Evolutionary conservation across 1,140 invertebrate genomes (phyloP).

Genomic region (Bursaphelenchus mucronatus): DNA sequence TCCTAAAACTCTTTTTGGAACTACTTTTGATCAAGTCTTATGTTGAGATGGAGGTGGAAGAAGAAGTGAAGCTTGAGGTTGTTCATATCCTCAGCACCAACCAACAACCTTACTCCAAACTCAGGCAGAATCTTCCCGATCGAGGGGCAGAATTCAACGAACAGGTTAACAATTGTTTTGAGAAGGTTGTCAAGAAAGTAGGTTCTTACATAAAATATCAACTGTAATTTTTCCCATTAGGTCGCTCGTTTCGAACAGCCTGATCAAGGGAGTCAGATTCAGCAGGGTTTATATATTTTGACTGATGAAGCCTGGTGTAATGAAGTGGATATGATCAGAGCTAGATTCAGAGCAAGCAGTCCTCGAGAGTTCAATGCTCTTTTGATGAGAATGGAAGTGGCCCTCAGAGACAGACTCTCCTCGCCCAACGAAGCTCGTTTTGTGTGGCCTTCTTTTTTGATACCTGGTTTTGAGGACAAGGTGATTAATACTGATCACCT

Average conservation of each 20-base stretch:
- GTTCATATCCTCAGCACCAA: slow-evolving; percentile 5
- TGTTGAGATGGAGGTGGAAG: neutral
- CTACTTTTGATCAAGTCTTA: slow-evolving; percentile 4
- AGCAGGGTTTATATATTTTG: slow-evolving; percentile 18
- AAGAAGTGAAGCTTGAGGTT: slow-evolving; percentile 5
- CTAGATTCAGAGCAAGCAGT: slow-evolving; percentile 11
- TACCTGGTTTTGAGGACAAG: slow-evolving; percentile 15
- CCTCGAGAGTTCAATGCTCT: slow-evolving; percentile 21
- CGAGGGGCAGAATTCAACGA: slow-evolving; percentile 2
- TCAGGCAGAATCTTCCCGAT: slow-evolving; percentile 4
- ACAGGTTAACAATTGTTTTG: slow-evolving; percentile 9
- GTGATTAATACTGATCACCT: neutral
- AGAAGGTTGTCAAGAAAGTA: slow-evolving; percentile 9
- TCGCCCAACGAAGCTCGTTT: neutral
- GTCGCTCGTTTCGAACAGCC: slow-evolving; percentile 23
- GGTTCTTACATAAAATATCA: neutral
- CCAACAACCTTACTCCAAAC: slow-evolving; percentile 20
- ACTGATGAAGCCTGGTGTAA: slow-evolving; percentile 7
- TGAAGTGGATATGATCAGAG: neutral
- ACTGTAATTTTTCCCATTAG: neutral
- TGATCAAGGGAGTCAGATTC: slow-evolving; percentile 1
- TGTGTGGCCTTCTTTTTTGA: slow-evolving; percentile 14
- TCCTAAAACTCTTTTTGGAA: slow-evolving; percentile 15
- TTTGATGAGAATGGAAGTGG: slow-evolving; percentile 14
- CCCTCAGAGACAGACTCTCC: neutral